Evolutionary conservation across 2,888 invertebrate species (phyloP).

Genomic region (Yponomeuta sedellus): DNA sequence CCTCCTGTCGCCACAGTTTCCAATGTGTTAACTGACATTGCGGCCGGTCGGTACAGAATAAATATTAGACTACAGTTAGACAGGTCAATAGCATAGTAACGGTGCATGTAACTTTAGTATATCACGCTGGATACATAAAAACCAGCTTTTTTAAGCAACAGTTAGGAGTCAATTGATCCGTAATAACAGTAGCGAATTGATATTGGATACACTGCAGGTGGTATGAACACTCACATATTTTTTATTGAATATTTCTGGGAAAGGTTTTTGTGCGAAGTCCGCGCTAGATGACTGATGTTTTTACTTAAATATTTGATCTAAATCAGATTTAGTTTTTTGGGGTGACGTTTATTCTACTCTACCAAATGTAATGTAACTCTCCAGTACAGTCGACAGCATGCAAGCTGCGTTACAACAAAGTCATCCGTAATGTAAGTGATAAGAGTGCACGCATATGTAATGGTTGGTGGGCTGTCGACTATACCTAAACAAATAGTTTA

Average conservation of each 20-base stretch:
- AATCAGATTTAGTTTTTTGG: background rate
- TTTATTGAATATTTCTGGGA: background rate
- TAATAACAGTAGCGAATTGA: background rate
- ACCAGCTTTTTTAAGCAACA: background rate
- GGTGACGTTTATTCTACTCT: no score
- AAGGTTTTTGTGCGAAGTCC: background rate
- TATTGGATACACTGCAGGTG: background rate
- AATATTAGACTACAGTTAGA: constrained; percentile 65
- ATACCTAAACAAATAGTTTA: no score
- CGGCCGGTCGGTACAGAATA: constrained; percentile 44
- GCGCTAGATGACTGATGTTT: background rate
- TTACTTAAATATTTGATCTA: background rate
- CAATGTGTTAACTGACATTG: constrained; percentile 41
- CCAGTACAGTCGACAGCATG: no score
- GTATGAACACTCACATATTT: background rate
- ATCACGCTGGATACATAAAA: background rate
- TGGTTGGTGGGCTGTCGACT: no score
- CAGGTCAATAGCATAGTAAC: background rate
- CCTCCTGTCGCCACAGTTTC: constrained; percentile 11
- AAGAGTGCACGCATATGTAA: no score
- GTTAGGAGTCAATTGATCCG: background rate
- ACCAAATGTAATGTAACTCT: no score
- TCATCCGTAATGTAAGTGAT: no score
- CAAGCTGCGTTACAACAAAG: no score
- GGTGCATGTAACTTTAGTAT: constrained; percentile 1